Evolutionary conservation across 2,113 vertebrate genomes (phyloP).

Genomic region (Petaurus breviceps): DNA sequence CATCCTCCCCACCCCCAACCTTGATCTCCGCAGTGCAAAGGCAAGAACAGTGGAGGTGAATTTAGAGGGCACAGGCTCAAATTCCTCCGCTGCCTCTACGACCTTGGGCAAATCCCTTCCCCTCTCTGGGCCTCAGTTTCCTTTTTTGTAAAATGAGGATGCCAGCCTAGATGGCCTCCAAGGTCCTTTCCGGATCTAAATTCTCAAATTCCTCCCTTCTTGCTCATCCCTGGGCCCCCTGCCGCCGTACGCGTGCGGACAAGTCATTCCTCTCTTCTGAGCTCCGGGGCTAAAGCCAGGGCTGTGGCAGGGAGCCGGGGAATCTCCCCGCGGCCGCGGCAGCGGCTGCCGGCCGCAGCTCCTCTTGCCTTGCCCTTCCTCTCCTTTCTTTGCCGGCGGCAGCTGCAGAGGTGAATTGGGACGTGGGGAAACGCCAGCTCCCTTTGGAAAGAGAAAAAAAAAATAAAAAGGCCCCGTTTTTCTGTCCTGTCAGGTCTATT

Average conservation of each 20-base stretch:
- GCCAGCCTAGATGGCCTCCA: not conserved
- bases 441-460: constrained; percentile 58
- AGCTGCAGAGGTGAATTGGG: constrained; percentile 77
- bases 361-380: fast-evolving
- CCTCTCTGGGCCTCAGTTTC: not conserved
- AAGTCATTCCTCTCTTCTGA: not conserved
- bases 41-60: not conserved
- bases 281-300: not conserved
- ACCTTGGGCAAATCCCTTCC: not conserved
- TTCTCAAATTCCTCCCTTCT: not conserved
- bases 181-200: not conserved
- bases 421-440: constrained; percentile 63
- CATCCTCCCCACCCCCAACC: not conserved
- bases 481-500: constrained; percentile 87
- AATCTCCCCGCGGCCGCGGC: not conserved
- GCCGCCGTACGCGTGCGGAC: fast-evolving
- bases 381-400: not conserved
- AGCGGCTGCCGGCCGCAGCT: not conserved
- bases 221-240: not conserved
- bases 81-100: not conserved
- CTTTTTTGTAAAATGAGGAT: not conserved
- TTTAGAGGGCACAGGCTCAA: not conserved
- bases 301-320: not conserved
- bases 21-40: not conserved
- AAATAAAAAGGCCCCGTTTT: constrained; percentile 80